Evolutionary conservation across 2,113 vertebrate genomes (phyloP).

Genomic region (Electrona antarctica): DNA sequence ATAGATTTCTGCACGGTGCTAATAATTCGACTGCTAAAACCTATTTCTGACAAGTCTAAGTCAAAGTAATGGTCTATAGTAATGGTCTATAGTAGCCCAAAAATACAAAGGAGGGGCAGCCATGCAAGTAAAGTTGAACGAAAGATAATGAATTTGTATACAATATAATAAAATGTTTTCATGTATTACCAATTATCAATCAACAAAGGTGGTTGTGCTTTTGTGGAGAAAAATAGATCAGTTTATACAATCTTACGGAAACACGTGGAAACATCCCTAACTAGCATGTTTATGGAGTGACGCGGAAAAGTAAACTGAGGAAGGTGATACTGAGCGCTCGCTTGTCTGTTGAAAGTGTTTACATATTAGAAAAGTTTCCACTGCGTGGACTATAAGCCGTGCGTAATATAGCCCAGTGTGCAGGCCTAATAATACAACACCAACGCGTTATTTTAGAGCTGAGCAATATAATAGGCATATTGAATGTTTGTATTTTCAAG

Average conservation of each 20-base stretch:
- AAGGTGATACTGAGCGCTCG: not conserved
- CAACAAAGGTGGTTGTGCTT: not conserved
- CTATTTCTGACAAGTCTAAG: not conserved
- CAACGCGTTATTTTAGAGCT: not conserved
- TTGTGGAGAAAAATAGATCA: conserved; percentile 12
- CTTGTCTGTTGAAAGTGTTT: not conserved
- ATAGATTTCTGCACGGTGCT: not conserved
- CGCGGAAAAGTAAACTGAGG: not conserved
- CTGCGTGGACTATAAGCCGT: not conserved
- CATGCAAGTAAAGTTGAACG: too few species aligned
- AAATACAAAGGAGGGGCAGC: too few species aligned
- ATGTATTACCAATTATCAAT: too few species aligned
- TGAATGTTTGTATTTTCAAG: too few species aligned
- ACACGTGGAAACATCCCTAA: not conserved
- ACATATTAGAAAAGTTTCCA: conserved; percentile 19
- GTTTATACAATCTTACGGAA: not conserved
- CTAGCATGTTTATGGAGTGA: not conserved
- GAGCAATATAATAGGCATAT: too few species aligned
- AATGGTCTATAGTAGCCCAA: not conserved
- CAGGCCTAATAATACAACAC: conserved; percentile 3
- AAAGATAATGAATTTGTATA: too few species aligned
- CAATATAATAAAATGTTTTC: not conserved
- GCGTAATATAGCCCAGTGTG: conserved; percentile 2
- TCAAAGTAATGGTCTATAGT: not conserved
- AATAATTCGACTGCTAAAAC: conserved; percentile 10